Percentiles rank a stretch among this genome's conserved stretches.
These are phyloP conservation scores for Pelobates cultripes DNA, from an alignment of 2,797 vertebrate species.

Conservation along the genomic window DNA sequence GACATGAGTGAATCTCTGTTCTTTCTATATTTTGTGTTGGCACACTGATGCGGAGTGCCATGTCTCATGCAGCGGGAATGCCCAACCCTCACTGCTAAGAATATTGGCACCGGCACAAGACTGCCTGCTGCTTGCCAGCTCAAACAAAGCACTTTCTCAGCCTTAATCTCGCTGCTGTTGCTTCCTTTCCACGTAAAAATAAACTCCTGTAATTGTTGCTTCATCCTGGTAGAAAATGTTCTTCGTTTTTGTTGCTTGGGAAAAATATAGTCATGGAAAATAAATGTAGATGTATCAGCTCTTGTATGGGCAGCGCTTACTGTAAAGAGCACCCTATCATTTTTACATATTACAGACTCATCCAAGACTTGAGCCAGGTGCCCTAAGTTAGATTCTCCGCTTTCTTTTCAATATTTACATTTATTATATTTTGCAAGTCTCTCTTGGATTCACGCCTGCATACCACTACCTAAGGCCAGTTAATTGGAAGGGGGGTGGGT, in stretches of 20 bases:
- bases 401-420: no score
- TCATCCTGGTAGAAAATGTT: constrained; percentile 23
- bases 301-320: no score
- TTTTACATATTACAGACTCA: no score
- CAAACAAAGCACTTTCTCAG: constrained; percentile 30
- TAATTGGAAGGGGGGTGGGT: no score
- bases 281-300: no score
- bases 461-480: no score
- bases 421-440: no score
- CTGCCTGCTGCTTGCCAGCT: constrained; percentile 21
- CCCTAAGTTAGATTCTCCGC: no score
- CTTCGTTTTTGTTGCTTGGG: not conserved
- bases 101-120: constrained; percentile 20
- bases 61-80: not conserved
- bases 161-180: constrained; percentile 7
- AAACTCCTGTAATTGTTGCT: constrained; percentile 19
- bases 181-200: constrained; percentile 30
- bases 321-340: no score
- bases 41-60: not conserved
- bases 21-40: not conserved
- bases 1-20: no score
- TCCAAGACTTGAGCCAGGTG: no score
- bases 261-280: not conserved
- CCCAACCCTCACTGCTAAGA: not conserved
- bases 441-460: no score